Evolutionary conservation across 2,113 vertebrate species (phyloP).

Genomic region (Chiloscyllium plagiosum): DNA sequence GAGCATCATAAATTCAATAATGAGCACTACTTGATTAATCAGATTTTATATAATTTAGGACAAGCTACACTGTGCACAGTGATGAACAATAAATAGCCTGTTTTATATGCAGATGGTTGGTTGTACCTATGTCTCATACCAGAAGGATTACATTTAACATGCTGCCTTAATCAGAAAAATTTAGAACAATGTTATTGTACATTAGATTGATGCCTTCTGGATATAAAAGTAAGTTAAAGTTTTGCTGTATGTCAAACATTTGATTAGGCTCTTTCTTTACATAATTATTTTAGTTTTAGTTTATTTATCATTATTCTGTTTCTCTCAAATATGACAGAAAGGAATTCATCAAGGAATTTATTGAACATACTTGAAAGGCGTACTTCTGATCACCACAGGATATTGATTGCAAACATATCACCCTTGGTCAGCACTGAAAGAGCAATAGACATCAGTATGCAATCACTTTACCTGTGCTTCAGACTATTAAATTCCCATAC

Average conservation of each 20-base stretch:
- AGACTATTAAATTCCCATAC: background rate
- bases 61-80: constrained; percentile 16
- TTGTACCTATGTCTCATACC: background rate
- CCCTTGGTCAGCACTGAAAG: background rate
- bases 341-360: background rate
- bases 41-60: constrained; percentile 21
- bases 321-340: background rate
- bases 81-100: background rate
- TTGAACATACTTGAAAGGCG: background rate
- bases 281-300: background rate
- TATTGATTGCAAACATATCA: background rate
- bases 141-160: background rate
- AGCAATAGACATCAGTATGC: background rate
- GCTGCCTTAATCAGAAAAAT: background rate
- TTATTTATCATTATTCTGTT: background rate
- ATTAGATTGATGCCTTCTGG: background rate
- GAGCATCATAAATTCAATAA: constrained; percentile 36
- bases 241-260: constrained; percentile 11
- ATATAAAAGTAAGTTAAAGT: background rate
- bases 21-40: constrained; percentile 32
- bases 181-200: background rate
- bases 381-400: background rate
- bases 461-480: background rate
- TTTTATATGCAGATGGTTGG: background rate
- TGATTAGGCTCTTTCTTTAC: background rate